Conservation (phyloP, 2,113 vertebrate genomes). For the Antechinus stuartii region DNA sequence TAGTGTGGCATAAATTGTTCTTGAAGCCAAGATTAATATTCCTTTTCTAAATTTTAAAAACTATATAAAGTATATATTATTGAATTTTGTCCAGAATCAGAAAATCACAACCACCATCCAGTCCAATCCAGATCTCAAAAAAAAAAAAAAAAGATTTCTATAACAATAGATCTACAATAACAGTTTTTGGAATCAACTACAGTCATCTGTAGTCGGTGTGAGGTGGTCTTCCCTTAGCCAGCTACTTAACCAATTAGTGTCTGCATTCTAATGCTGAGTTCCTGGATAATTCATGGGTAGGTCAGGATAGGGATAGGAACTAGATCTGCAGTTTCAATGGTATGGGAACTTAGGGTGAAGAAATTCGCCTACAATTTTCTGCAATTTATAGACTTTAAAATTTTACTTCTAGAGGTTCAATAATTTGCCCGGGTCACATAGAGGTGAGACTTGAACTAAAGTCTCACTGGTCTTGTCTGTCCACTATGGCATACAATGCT, state of each 20-base stretch:
- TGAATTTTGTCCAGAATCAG: not conserved
- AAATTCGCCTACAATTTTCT: not conserved
- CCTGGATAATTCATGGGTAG: not conserved
- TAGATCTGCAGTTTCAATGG: not conserved
- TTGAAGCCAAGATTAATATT: not conserved
- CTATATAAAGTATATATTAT: not conserved
- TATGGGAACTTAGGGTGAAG: not conserved
- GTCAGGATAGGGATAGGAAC: not conserved
- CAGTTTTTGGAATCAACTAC: not conserved
- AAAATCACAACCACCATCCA: not conserved
- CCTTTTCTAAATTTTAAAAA: not conserved
- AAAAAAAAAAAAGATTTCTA: not conserved
- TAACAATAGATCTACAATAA: not conserved
- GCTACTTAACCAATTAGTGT: not conserved
- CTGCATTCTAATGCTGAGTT: not conserved
- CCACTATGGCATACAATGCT: not conserved
- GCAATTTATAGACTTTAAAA: not conserved
- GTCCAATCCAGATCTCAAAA: not conserved
- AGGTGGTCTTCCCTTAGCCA: not conserved
- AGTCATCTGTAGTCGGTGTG: not conserved
- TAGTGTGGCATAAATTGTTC: not conserved
- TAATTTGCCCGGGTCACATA: not conserved
- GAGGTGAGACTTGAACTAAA: not conserved
- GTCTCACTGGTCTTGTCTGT: not conserved
- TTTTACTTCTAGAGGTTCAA: not conserved